A percentile compares a stretch with the other conserved stretches of the same genome.
These are phyloP conservation scores for Cygnus buccinator DNA, from an alignment of 2,113 vertebrate genomes.

Conservation along the genomic window DNA sequence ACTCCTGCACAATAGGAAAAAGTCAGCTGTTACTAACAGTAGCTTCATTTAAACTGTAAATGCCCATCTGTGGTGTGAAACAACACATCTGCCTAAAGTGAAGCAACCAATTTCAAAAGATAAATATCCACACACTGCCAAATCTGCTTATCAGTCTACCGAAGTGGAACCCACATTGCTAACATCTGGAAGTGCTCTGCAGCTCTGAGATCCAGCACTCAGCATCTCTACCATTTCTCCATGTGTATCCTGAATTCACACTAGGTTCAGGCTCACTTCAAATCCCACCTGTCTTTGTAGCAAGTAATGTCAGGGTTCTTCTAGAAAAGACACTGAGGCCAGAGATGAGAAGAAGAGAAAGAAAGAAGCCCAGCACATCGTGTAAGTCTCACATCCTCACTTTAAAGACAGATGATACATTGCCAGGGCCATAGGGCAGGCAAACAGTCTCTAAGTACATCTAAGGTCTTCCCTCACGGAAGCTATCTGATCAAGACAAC, in stretches of 20 bases:
- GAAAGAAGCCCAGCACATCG: neutral
- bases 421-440: neutral
- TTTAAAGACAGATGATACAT: neutral
- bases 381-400: neutral
- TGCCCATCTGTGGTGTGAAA: neutral
- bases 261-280: neutral
- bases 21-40: neutral
- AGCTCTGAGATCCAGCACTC: neutral
- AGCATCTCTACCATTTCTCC: neutral
- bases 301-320: neutral
- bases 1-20: neutral
- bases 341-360: neutral
- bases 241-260: neutral
- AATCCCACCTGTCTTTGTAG: neutral
- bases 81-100: neutral
- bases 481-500: neutral
- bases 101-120: neutral
- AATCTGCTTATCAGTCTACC: neutral
- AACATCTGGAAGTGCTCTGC: neutral
- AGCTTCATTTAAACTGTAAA: neutral
- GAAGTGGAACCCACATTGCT: rapidly evolving
- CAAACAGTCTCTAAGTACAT: neutral
- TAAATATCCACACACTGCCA: neutral
- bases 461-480: neutral
- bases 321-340: neutral